phyloP scores from a whole-genome alignment of 2,888 invertebrate species.

The Eupithecia subfuscata region DNA sequence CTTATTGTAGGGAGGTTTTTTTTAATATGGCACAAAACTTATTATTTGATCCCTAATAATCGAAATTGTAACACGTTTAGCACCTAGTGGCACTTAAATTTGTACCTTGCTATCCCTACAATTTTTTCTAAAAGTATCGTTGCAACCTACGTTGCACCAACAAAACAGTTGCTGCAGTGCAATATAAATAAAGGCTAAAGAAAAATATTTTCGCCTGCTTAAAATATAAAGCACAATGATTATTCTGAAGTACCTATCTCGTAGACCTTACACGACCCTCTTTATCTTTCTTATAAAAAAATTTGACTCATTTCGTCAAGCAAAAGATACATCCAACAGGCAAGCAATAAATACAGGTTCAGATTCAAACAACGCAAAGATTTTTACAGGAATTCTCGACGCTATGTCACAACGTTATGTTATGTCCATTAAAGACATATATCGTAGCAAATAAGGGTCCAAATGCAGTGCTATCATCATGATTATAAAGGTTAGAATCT shows the following conservation, averaged over 20 bases:
- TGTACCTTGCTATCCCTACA: not conserved
- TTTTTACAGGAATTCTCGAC: not conserved
- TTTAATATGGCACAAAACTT: conserved; percentile 6
- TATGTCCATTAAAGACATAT: not conserved
- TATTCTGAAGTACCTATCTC: not conserved
- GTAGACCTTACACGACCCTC: not conserved
- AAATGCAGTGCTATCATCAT: not conserved
- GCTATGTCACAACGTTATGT: not conserved
- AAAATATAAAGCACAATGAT: not conserved
- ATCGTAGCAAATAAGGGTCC: not conserved
- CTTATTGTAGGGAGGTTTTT: not conserved
- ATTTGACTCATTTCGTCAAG: not conserved
- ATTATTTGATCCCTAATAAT: not conserved
- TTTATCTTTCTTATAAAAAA: not conserved
- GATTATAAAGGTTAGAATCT: not conserved
- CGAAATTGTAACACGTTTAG: not conserved
- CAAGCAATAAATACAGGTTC: not conserved
- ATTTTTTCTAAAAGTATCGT: not conserved
- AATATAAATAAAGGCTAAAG: not conserved
- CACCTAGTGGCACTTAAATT: not conserved
- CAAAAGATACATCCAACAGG: not conserved
- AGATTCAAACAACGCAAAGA: not conserved
- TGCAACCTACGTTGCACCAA: not conserved
- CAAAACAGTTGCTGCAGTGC: not conserved
- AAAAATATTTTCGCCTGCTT: not conserved